Percentiles rank a stretch among this genome's conserved stretches.
phyloP scores from a whole-genome alignment of 2,888 invertebrate species.

The Drosophila longiperda region DNA sequence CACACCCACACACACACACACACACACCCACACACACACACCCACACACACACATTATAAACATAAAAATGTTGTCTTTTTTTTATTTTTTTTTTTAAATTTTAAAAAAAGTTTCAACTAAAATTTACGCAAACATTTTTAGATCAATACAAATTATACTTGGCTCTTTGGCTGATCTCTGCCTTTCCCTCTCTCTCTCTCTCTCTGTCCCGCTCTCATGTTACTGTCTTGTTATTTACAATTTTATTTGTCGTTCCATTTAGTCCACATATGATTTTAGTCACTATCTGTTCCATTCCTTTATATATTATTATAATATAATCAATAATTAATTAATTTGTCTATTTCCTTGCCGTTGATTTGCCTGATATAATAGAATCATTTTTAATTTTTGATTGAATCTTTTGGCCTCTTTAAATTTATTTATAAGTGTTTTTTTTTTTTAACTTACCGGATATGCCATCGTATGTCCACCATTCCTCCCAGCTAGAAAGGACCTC shows the following conservation, averaged over 20 bases:
- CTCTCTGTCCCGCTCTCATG: not conserved
- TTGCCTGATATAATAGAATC: not conserved
- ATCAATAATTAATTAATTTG: not conserved
- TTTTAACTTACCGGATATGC: conserved; percentile 93
- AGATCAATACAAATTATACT: conserved; percentile 1
- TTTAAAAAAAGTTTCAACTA: conserved; percentile 24
- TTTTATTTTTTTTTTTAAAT: too few relatives aligned
- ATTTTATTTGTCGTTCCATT: not conserved
- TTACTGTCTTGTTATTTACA: not conserved
- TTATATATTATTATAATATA: not conserved
- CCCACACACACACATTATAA: conserved; percentile 6
- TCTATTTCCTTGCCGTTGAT: not conserved
- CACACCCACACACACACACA: conserved; percentile 11
- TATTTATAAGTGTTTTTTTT: conserved; percentile 6
- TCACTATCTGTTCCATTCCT: not conserved
- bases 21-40: conserved; percentile 9
- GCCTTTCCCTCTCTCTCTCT: not conserved
- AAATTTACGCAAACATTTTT: conserved; percentile 12
- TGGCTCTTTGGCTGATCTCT: not conserved
- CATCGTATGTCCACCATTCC: conserved; percentile 98
- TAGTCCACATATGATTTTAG: not conserved
- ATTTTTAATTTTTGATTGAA: not conserved
- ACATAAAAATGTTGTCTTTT: conserved; percentile 23
- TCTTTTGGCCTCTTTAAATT: conserved; percentile 9
- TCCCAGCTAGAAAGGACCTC: conserved; percentile 90